These are phyloP conservation scores for Sialia sialis DNA, from an alignment of 2,113 vertebrate genomes.

Conservation along the genomic window DNA sequence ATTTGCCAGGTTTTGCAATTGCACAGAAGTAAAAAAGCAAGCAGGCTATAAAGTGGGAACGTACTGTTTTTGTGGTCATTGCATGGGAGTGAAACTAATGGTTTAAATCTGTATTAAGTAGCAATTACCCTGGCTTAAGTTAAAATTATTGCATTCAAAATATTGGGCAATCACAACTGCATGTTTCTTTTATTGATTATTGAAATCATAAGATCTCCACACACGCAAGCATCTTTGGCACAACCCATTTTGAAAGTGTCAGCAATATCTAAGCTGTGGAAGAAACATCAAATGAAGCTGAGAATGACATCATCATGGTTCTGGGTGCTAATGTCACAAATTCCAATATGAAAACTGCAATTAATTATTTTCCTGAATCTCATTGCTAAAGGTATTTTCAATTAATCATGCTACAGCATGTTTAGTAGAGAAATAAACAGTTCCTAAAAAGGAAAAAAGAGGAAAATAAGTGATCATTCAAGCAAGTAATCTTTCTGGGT, in stretches of 20 bases:
- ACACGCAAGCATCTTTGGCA: background rate
- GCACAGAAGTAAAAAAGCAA: background rate
- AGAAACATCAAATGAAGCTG: background rate
- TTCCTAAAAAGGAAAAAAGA: background rate
- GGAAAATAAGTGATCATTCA: background rate
- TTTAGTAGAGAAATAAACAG: background rate
- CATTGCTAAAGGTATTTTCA: background rate
- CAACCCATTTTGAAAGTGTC: background rate
- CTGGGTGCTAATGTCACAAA: background rate
- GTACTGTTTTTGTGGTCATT: background rate
- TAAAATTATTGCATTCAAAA: slow-evolving; percentile 2
- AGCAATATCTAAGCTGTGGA: background rate
- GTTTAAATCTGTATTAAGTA: slow-evolving; percentile 1
- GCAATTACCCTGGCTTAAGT: background rate
- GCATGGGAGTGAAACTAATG: background rate
- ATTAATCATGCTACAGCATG: background rate
- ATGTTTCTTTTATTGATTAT: background rate
- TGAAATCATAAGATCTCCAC: background rate
- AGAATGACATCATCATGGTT: background rate
- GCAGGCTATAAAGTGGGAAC: background rate
- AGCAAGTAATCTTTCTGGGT: background rate
- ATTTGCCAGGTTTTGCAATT: background rate
- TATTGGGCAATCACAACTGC: background rate
- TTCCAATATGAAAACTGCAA: background rate
- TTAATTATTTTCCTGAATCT: background rate